Evolutionary conservation across 2,113 vertebrate genomes (phyloP).

Genomic region (Charadrius vociferus): DNA sequence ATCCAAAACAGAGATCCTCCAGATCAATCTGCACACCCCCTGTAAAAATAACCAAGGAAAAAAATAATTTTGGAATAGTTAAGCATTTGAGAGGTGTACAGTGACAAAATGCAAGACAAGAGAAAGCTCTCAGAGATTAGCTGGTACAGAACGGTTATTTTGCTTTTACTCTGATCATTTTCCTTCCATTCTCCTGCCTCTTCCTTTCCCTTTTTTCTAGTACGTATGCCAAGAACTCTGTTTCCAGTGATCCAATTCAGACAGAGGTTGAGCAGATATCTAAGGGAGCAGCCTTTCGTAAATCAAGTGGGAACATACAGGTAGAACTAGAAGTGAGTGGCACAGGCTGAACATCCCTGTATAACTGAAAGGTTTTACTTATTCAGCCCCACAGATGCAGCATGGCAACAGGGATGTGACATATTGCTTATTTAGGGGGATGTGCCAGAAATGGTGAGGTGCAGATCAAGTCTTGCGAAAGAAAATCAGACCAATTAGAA

Average conservation of each 20-base stretch:
- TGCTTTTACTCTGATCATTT: not conserved
- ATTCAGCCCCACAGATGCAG: not conserved
- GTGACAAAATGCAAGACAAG: not conserved
- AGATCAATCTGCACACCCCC: not conserved
- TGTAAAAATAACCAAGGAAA: not conserved
- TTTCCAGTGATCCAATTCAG: not conserved
- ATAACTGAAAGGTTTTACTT: not conserved
- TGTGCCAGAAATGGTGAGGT: not conserved
- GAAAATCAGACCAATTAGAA: slow-evolving; percentile 1
- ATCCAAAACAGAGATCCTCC: not conserved
- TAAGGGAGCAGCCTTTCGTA: not conserved
- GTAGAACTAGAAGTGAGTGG: not conserved
- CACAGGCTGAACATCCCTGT: not conserved
- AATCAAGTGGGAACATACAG: not conserved
- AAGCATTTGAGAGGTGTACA: not conserved
- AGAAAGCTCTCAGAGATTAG: not conserved
- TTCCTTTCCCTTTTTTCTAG: not conserved
- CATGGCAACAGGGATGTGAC: not conserved
- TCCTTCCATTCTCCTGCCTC: not conserved
- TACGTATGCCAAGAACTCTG: not conserved
- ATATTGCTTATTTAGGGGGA: not conserved
- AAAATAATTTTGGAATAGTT: not conserved
- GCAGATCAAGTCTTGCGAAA: not conserved
- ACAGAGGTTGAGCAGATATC: not conserved
- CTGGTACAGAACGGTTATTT: not conserved